A percentile compares a stretch with the other conserved stretches of the same genome.
Conservation (phyloP, 1,140 invertebrate genomes). For the Papilio polyxenes region DNA sequence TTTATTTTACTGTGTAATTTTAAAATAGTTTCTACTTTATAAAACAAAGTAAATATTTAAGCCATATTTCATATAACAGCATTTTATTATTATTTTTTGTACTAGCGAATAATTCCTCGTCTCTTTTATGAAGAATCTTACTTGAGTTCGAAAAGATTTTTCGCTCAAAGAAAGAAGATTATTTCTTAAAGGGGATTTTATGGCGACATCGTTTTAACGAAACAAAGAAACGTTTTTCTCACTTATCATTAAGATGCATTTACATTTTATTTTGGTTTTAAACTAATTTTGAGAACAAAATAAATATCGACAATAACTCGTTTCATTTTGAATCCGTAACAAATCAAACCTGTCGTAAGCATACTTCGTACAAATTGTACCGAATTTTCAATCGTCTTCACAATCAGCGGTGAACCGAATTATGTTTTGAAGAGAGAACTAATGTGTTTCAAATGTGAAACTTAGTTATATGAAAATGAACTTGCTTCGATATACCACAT, state of each 20-base stretch:
- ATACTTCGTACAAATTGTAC: neutral
- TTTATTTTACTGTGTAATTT: neutral
- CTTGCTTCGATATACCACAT: neutral
- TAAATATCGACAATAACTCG: neutral
- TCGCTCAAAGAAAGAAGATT: neutral
- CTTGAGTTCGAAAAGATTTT: neutral
- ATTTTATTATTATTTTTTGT: neutral
- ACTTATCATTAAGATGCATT: neutral
- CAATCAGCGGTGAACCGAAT: neutral
- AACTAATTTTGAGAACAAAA: neutral
- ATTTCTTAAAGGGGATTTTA: neutral
- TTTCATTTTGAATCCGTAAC: neutral
- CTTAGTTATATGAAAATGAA: neutral
- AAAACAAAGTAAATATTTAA: too few species aligned
- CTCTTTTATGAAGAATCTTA: neutral
- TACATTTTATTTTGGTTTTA: neutral
- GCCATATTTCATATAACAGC: neutral
- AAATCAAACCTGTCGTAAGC: neutral
- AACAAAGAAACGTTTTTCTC: constrained; percentile 1
- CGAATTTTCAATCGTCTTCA: neutral
- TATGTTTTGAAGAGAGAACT: neutral
- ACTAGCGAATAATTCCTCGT: neutral
- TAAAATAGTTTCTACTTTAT: neutral
- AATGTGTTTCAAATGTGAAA: neutral
- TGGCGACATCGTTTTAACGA: neutral